Percentiles rank a stretch among this genome's conserved stretches.
Conservation (phyloP, 2,113 vertebrate genomes). For the Odobenus rosmarus region DNA sequence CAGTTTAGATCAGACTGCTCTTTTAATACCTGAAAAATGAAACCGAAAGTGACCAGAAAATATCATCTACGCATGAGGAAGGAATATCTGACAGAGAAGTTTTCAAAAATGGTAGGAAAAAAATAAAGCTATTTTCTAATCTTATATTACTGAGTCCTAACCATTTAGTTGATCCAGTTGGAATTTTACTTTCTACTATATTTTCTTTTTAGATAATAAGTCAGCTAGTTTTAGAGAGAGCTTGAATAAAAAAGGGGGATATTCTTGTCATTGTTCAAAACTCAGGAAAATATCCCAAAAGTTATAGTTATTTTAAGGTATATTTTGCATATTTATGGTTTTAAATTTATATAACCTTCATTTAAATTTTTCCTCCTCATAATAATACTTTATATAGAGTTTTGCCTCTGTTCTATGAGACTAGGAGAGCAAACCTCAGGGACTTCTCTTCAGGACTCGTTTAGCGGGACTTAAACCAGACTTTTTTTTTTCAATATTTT, state of each 20-base stretch:
- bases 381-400: neutral
- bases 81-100: neutral
- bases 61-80: neutral
- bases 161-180: neutral
- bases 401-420: neutral
- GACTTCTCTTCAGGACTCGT: neutral
- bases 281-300: neutral
- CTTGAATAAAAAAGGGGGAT: neutral
- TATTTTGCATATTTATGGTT: neutral
- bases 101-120: neutral
- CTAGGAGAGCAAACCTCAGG: neutral
- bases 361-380: neutral
- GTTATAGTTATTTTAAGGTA: neutral
- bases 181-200: neutral
- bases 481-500: neutral
- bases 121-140: conserved; percentile 1
- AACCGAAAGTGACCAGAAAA: neutral
- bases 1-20: neutral
- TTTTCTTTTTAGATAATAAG: neutral
- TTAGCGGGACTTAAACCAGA: neutral
- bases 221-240: neutral
- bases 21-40: neutral
- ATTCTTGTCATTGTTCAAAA: neutral
- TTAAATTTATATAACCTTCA: neutral
- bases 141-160: neutral